A percentile compares a stretch with the other conserved stretches of the same genome.
Evolutionary conservation across 1,140 invertebrate genomes (phyloP).

Genomic region (Trichogramma pretiosum): DNA sequence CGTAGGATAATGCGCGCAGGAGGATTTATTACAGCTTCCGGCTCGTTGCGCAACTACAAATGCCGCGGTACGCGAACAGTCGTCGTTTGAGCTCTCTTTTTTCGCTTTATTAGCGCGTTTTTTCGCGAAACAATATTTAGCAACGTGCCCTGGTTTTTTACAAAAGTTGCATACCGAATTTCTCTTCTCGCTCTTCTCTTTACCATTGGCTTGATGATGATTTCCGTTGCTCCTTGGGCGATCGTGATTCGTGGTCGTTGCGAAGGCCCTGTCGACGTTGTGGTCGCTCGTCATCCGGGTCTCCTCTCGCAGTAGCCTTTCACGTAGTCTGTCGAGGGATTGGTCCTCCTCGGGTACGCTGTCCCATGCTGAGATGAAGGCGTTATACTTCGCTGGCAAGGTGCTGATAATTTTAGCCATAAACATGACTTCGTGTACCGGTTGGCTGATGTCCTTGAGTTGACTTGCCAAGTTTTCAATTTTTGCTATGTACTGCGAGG

Average conservation of each 20-base stretch:
- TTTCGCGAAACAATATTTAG: background rate
- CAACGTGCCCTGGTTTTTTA: background rate
- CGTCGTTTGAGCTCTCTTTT: too few relatives aligned
- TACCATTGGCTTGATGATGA: background rate
- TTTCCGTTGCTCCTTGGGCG: too few relatives aligned
- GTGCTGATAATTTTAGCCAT: conserved; percentile 17
- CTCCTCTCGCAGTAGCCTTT: too few relatives aligned
- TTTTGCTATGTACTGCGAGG: conserved; percentile 17
- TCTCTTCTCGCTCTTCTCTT: background rate
- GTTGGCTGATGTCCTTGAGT: conserved; percentile 2
- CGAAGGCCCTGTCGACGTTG: background rate
- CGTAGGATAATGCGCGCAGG: too few relatives aligned
- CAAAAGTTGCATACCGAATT: conserved; percentile 1
- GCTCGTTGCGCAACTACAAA: too few relatives aligned
- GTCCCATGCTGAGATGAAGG: too few relatives aligned
- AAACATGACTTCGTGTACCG: conserved; percentile 2
- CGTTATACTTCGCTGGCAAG: conserved; percentile 10
- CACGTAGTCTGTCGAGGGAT: conserved; percentile 5
- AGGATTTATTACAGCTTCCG: too few relatives aligned
- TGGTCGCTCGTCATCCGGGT: background rate
- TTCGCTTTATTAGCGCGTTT: too few relatives aligned
- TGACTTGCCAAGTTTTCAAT: conserved; percentile 15
- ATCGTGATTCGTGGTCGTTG: background rate
- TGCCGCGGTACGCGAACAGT: too few relatives aligned
- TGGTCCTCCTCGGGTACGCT: conserved; percentile 1